phyloP scores from a whole-genome alignment of 2,888 invertebrate species.

The Apotomis turbidana region DNA sequence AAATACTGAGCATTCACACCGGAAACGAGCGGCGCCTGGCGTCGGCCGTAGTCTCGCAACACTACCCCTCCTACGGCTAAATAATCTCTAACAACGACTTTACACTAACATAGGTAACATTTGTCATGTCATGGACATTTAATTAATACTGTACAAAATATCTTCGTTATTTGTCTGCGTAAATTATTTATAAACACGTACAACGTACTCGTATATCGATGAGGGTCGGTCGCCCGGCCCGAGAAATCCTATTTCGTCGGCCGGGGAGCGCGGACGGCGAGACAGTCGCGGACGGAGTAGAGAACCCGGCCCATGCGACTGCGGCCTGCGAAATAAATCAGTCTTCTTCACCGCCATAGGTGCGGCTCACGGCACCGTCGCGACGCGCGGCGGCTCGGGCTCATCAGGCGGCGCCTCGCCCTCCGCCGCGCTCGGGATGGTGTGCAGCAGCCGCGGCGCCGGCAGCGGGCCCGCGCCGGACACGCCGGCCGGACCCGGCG shows the following conservation, averaged over 20 bases:
- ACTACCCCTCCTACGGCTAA: neutral
- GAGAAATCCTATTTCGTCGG: neutral
- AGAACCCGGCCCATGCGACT: neutral
- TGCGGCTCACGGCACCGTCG: slow-evolving; percentile 59
- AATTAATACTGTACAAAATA: slow-evolving; percentile 67
- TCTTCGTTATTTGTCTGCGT: slow-evolving; percentile 51
- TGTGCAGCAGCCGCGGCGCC: slow-evolving; percentile 90
- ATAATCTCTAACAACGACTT: slow-evolving; percentile 11
- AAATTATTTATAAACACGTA: slow-evolving; percentile 23
- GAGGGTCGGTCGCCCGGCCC: slow-evolving; percentile 5
- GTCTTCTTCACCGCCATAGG: slow-evolving; percentile 15
- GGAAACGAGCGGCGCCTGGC: slow-evolving; percentile 47
- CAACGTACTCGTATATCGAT: slow-evolving; percentile 31
- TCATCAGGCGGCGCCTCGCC: slow-evolving; percentile 85
- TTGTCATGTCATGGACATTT: slow-evolving; percentile 48
- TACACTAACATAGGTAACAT: slow-evolving; percentile 23
- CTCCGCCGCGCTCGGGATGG: slow-evolving; percentile 87
- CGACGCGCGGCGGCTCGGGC: slow-evolving; percentile 48
- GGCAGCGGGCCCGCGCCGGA: slow-evolving; percentile 73
- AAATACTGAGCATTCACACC: slow-evolving; percentile 51
- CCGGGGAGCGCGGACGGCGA: slow-evolving; percentile 12
- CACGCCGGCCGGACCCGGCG: slow-evolving; percentile 85
- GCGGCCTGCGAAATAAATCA: slow-evolving; percentile 12
- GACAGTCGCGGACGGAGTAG: neutral
- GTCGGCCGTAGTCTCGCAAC: neutral